Conservation (phyloP, 2,113 vertebrate genomes). For the Pelecanus crispus region DNA sequence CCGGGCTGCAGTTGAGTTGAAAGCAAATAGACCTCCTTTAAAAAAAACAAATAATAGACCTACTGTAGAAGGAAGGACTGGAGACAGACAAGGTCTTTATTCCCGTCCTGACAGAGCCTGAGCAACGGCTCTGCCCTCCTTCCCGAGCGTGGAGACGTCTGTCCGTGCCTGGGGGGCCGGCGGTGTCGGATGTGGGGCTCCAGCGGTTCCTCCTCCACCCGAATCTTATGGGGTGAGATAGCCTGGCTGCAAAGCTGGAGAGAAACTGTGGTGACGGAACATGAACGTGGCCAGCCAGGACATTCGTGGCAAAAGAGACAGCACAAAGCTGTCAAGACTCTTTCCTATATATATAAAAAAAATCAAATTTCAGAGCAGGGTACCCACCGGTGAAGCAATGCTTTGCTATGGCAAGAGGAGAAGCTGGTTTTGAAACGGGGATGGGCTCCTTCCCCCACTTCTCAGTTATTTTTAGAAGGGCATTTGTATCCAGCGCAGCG, state of each 20-base stretch:
- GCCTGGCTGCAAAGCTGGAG: not conserved
- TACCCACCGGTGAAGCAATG: not conserved
- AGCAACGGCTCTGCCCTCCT: not conserved
- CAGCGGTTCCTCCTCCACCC: not conserved
- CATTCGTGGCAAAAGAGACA: accelerated
- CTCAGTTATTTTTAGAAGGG: not conserved
- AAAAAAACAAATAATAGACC: not conserved
- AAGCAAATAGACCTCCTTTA: conserved; percentile 17
- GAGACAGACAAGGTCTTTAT: conserved; percentile 12
- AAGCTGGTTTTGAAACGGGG: not conserved
- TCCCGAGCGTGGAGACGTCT: not conserved
- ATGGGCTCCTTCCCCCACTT: not conserved
- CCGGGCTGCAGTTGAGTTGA: not conserved
- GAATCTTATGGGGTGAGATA: not conserved
- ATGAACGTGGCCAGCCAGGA: not conserved
- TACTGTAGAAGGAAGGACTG: not conserved
- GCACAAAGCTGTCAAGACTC: no score
- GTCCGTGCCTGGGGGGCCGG: accelerated
- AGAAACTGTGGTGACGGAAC: not conserved
- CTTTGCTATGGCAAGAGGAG: not conserved
- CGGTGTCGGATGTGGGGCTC: accelerated
- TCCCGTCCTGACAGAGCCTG: not conserved
- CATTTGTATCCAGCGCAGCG: not conserved
- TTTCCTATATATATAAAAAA: not conserved
- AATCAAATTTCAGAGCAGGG: not conserved